Base-by-base conservation (phyloP, 1,140 invertebrate species). In the Drosophila simulans region DNA sequence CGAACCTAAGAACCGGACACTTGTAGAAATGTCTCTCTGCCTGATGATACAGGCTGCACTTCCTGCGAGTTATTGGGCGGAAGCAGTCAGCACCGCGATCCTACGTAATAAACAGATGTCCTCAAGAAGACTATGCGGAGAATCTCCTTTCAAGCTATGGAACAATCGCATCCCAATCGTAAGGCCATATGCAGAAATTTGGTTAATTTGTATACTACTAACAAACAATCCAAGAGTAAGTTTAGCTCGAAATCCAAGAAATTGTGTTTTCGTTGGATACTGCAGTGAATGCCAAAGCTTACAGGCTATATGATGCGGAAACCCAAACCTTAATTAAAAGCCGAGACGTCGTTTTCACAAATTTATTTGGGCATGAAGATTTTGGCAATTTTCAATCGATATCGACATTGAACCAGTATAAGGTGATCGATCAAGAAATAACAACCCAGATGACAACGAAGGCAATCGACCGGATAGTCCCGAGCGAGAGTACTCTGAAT, bases 261-360 rank as follows among this genome's bases (percentile, higher is more conserved):
- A 58, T 79, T n/a, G 20, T 20, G 20, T 20, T 20, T 20, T 20
- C 20, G 20, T 20, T 20, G 20, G 20, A 20, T 20, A 20, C 20
- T 20, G 66, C 71, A 77, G 55, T 15, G 64, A n/a, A 89, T 8
- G 75, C 77, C 12, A 93, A 92, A 62, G 92, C 91, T 11, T 93
- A 93, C 73, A 71, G 55, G 35, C 15, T 27, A 20, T 63, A 46
- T 22, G 58, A 63, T 55, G 56, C 48, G 17, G 5, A 43, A 56
- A 31, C 4, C 0, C 7, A 34, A 58, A 48, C 10, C 4, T 22
- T 46, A 45, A 57, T 46, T 12, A 46, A 57, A 57, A 45, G 27
- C 11, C 11, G 43, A 22, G 20, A 45, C 43, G 43, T 25, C 20
- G 12, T 25, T 46, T 46, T 46, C 5, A 46, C 31, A 20, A 20